A percentile compares a stretch with the other conserved stretches of the same genome.
phyloP scores from a whole-genome alignment of 2,888 invertebrate genomes.

The Perdita meconis region DNA sequence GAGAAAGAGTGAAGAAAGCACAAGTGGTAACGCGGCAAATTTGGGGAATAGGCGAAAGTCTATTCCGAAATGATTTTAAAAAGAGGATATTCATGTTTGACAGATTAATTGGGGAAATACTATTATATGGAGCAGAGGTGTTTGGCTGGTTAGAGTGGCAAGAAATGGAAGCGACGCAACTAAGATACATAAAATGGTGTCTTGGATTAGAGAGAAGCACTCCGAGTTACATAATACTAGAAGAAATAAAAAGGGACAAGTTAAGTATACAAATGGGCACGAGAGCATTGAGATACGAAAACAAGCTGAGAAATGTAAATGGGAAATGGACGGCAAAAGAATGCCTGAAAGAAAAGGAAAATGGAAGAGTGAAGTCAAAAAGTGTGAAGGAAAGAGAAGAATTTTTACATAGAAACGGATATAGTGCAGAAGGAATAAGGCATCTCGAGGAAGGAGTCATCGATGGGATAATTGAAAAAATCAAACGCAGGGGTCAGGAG shows the following conservation, averaged over 20 bases:
- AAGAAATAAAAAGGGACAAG: not conserved
- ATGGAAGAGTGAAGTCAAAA: not conserved
- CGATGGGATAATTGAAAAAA: too few species aligned
- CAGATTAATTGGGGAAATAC: not conserved
- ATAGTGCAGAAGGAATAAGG: not conserved
- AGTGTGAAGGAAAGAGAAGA: not conserved
- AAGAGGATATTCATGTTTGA: slow-evolving; percentile 3
- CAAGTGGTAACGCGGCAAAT: not conserved
- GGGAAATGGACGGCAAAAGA: not conserved
- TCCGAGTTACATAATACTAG: not conserved
- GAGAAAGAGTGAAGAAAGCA: not conserved
- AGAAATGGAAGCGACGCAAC: not conserved
- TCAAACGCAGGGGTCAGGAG: not conserved
- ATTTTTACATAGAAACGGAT: not conserved
- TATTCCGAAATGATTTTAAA: not conserved
- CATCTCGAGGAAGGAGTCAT: not conserved
- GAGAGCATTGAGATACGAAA: not conserved
- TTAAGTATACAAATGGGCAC: not conserved
- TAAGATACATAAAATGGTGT: not conserved
- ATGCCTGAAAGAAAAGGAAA: not conserved
- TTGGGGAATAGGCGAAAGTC: not conserved
- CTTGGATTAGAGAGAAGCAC: not conserved
- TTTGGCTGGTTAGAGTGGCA: not conserved
- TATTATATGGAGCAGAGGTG: not conserved
- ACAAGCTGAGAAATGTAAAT: not conserved